phyloP scores from a whole-genome alignment of 2,797 vertebrate species.

The Xiphophorus birchmanni region DNA sequence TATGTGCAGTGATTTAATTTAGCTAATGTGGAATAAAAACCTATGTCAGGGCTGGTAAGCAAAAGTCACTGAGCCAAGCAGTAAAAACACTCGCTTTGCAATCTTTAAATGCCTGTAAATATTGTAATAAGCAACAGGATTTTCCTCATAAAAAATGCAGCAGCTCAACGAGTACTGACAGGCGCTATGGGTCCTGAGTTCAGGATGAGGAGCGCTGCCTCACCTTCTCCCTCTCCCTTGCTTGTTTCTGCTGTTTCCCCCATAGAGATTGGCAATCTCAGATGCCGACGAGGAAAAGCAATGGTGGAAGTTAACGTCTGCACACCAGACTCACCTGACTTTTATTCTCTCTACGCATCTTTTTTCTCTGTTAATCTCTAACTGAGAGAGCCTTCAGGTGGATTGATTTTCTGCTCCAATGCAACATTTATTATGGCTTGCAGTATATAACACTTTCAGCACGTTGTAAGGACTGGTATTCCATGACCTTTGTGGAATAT shows the following conservation, averaged over 20 bases:
- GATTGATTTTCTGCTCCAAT: slow-evolving; percentile 68
- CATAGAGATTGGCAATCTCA: slow-evolving; percentile 65
- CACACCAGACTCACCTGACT: slow-evolving; percentile 45
- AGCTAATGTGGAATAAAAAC: slow-evolving; percentile 60
- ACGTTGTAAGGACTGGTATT: slow-evolving; percentile 62
- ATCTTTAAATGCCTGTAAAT: slow-evolving; percentile 80
- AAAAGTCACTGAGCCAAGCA: slow-evolving; percentile 67
- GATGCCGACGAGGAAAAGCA: slow-evolving; percentile 50
- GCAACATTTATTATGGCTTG: slow-evolving; percentile 62
- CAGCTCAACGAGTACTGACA: slow-evolving; percentile 77
- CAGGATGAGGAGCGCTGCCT: slow-evolving; percentile 68
- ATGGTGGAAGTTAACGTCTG: slow-evolving; percentile 58
- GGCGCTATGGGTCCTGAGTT: slow-evolving; percentile 75
- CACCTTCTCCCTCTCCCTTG: slow-evolving; percentile 40
- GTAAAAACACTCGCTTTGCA: slow-evolving; percentile 65
- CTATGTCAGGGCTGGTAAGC: slow-evolving; percentile 54
- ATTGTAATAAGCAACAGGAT: slow-evolving; percentile 81
- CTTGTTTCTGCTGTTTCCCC: slow-evolving; percentile 61
- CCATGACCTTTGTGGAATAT: slow-evolving; percentile 71
- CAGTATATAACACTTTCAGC: slow-evolving; percentile 61
- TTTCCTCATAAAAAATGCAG: slow-evolving; percentile 82
- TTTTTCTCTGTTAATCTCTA: slow-evolving; percentile 42
- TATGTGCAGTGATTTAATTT: slow-evolving; percentile 61
- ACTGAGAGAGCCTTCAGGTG: slow-evolving; percentile 56
- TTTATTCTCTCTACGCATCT: slow-evolving; percentile 38